Conservation (phyloP, 2,797 vertebrate genomes). For the Siniperca obscura region DNA sequence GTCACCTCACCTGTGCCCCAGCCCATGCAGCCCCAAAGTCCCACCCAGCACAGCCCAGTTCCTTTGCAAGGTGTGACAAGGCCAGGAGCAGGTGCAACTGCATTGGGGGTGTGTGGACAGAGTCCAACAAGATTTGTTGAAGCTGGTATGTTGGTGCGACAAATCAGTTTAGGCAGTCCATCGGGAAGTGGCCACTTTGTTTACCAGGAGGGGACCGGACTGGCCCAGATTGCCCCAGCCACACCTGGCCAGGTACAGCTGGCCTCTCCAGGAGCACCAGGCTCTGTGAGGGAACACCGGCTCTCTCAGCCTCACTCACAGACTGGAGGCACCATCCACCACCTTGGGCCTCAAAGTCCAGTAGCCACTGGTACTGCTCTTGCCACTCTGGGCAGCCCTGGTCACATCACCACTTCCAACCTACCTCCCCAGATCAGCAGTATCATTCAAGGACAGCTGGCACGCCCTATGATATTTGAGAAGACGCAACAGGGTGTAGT, state of each 20-base stretch:
- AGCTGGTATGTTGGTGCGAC: constrained; percentile 92
- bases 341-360: constrained; percentile 95
- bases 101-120: constrained; percentile 92
- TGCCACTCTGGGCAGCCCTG: constrained; percentile 89
- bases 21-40: constrained; percentile 94
- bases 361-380: constrained; percentile 87
- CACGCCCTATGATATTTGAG: constrained; percentile 92
- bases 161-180: constrained; percentile 92
- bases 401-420: constrained; percentile 95
- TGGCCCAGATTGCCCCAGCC: constrained; percentile 90
- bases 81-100: constrained; percentile 85
- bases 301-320: constrained; percentile 97
- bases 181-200: constrained; percentile 91
- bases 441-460: constrained; percentile 95
- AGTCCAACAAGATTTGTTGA: constrained; percentile 95
- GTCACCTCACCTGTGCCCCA: constrained; percentile 94
- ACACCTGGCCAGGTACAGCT: constrained; percentile 90
- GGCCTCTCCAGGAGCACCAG: constrained; percentile 85
- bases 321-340: constrained; percentile 96
- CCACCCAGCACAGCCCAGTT: constrained; percentile 93
- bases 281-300: constrained; percentile 89
- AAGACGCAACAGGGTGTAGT: constrained; percentile 88
- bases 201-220: constrained; percentile 92
- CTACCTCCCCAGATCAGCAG: constrained; percentile 98
- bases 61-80: constrained; percentile 89